Evolutionary conservation across 92 coral and sea anemone species (phyloP).

Genomic region (Porites lobata): DNA sequence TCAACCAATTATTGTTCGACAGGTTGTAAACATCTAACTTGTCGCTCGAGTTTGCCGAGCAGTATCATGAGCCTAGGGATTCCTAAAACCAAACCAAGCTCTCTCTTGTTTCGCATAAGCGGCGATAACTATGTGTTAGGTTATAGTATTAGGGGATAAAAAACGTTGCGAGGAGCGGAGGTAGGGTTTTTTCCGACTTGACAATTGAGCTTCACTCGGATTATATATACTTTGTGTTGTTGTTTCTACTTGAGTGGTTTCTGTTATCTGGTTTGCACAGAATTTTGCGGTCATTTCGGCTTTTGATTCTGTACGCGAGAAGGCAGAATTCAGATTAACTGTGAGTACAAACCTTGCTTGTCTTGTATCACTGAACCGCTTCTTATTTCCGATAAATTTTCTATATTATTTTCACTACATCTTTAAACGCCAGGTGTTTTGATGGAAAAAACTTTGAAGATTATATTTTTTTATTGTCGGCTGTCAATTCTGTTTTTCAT

Average conservation of each 20-base stretch:
- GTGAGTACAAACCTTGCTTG: conserved; percentile 8
- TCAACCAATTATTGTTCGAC: conserved; percentile 53
- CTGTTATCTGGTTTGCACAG: conserved; percentile 23
- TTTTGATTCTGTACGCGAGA: neutral
- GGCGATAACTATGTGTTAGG: neutral
- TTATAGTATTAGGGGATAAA: neutral
- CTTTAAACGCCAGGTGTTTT: conserved; percentile 31
- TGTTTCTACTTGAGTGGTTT: conserved; percentile 10
- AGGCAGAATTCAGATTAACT: neutral
- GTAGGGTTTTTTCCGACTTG: neutral
- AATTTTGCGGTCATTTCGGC: conserved; percentile 14
- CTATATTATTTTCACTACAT: neutral
- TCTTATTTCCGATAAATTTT: neutral
- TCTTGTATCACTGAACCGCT: neutral
- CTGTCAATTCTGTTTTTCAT: neutral
- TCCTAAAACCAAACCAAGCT: conserved; percentile 2
- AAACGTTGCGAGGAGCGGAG: neutral
- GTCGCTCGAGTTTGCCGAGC: conserved; percentile 33
- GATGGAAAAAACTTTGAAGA: neutral
- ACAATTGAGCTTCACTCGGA: too few species aligned
- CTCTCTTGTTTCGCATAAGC: conserved; percentile 12
- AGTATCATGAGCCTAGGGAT: conserved; percentile 28
- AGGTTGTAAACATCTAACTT: conserved; percentile 45
- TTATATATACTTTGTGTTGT: conserved; percentile 23
- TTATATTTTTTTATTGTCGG: neutral